phyloP scores from a whole-genome alignment of 1,140 invertebrate genomes.

The Caenorhabditis remanei region DNA sequence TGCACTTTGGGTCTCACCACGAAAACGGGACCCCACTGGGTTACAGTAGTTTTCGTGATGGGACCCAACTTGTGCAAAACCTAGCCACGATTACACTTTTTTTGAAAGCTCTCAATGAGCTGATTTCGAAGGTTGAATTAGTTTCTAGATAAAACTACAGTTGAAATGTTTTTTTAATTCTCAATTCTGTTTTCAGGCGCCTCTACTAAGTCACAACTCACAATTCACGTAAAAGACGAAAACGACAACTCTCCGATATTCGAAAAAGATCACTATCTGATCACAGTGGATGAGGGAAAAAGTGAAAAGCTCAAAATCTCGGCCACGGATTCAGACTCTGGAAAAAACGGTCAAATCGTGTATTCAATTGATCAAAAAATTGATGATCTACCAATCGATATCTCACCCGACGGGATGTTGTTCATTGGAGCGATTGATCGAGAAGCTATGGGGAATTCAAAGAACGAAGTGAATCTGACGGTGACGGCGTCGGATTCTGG shows the following conservation, averaged over 20 bases:
- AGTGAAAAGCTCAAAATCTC: slow-evolving; percentile 42
- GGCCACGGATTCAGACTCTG: slow-evolving; percentile 58
- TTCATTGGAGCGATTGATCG: slow-evolving; percentile 60
- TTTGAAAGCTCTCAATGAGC: too few relatives aligned
- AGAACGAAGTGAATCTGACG: slow-evolving; percentile 54
- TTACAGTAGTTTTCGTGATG: too few relatives aligned
- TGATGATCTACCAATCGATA: slow-evolving; percentile 56
- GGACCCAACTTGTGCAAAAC: too few relatives aligned
- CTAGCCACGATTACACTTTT: too few relatives aligned
- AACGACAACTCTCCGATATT: slow-evolving; percentile 64
- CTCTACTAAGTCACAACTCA: slow-evolving; percentile 8
- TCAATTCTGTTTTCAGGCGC: neutral
- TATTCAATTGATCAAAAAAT: slow-evolving; percentile 46
- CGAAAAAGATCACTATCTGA: slow-evolving; percentile 62
- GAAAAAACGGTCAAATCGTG: slow-evolving; percentile 58
- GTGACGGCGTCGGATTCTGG: slow-evolving; percentile 61
- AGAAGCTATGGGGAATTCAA: slow-evolving; percentile 51
- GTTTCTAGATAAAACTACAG: too few relatives aligned
- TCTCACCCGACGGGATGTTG: slow-evolving; percentile 53
- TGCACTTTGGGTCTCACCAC: too few relatives aligned
- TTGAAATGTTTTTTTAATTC: too few relatives aligned
- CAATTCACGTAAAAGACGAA: slow-evolving; percentile 60
- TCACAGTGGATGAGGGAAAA: slow-evolving; percentile 60
- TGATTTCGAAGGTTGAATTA: too few relatives aligned
- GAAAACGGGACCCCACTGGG: too few relatives aligned